phyloP scores from a whole-genome alignment of 1,140 invertebrate genomes.

The Zaprionus davidi region DNA sequence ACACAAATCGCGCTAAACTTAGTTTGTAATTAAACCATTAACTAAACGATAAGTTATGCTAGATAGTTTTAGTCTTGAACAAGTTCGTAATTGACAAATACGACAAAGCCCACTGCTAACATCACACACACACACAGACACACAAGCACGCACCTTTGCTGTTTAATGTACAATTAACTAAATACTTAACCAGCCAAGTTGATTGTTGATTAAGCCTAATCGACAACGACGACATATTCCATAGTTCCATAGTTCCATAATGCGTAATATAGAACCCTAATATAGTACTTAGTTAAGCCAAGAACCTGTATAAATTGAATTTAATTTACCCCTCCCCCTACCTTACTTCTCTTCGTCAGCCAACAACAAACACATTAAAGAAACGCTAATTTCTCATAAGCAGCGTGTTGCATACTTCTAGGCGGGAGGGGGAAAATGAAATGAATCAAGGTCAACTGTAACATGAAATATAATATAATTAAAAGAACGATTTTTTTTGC shows the following conservation, averaged over 20 bases:
- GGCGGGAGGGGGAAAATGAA: neutral
- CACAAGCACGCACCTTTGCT: constrained; percentile 20
- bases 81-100: constrained; percentile 14
- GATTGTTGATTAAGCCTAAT: constrained; percentile 10
- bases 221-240: constrained; percentile 45
- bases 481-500: neutral
- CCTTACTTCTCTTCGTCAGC: neutral
- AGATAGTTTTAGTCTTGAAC: constrained; percentile 33
- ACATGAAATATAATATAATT: neutral
- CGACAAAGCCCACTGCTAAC: constrained; percentile 41
- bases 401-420: constrained; percentile 12
- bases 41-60: constrained; percentile 9
- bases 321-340: constrained; percentile 28
- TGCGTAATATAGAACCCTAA: constrained; percentile 29
- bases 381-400: constrained; percentile 24
- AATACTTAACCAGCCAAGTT: constrained; percentile 13
- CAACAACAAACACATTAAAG: constrained; percentile 22
- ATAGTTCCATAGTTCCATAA: constrained; percentile 41
- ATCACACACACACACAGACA: constrained; percentile 38
- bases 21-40: constrained; percentile 37
- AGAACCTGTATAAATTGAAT: constrained; percentile 57
- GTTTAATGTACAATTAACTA: constrained; percentile 36
- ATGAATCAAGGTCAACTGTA: neutral
- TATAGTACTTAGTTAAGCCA: constrained; percentile 39
- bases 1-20: constrained; percentile 34